Base-by-base conservation (phyloP, 2,888 invertebrate species). In the Drosophila aldrichi region DNA sequence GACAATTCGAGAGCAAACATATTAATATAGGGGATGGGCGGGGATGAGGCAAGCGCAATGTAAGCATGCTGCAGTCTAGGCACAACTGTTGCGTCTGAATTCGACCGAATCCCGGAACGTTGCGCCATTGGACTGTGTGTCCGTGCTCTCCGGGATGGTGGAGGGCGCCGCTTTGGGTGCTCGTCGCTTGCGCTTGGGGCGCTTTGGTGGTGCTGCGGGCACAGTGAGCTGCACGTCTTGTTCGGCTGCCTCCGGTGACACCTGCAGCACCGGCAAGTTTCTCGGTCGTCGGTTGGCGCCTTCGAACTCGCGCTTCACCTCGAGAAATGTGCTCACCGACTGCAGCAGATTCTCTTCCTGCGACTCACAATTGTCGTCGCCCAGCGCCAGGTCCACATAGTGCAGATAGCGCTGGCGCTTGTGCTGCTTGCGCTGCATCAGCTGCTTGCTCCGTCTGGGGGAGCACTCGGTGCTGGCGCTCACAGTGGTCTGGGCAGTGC, bases 271-370 rank as follows among this genome's bases (percentile, higher is more conserved):
- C 20, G 88, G 89, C 41, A 75, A 46, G 0, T 79, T 20, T 9
- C 87, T 68, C 7, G 57, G 74, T 0, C 75, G 74, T 5, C 77
- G 70, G 41, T 68, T 54, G 3, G 67, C 67, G 10, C 78, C 75
- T 69, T 92, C 92, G 32, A 92, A 71, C 49, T 92, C 92, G 20
- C 89, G 87, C 68, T 92, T 92, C 0, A 92, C 92, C 82, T 92
- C 92, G 2, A 92, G 81, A 54, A 92, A 92, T 0, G 91, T 76
- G 80, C 89, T 88, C 56, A 92, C 67, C 40, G 92, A 89, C 46
- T 92, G 92, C 64, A 92, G 56, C 18, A 92, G 82, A 63, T 92
- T 92, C 16, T 92, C 92, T 75, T 92, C 92, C 41, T 88, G 84
- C 14, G 72, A 75, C 36, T 91, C 86, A 44, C 77, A 83, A 34